phyloP scores from a whole-genome alignment of 2,113 vertebrate species.

The Erythrocercus mccallii region DNA sequence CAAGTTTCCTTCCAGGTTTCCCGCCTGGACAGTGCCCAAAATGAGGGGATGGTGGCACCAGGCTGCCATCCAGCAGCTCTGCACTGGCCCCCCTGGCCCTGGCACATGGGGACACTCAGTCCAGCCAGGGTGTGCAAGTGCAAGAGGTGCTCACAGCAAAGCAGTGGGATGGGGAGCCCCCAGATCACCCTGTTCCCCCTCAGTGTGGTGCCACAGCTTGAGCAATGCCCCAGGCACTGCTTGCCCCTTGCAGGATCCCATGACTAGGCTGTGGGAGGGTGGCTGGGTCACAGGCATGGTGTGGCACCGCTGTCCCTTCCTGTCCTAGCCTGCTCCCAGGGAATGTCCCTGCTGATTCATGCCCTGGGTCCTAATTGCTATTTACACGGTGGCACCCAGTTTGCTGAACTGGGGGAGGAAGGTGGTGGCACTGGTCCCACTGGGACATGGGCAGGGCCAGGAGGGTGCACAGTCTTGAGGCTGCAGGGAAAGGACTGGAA shows the following conservation, averaged over 20 bases:
- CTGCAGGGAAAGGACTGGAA: neutral
- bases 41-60: neutral
- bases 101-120: neutral
- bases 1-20: neutral
- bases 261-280: fast-evolving
- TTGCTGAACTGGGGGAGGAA: neutral
- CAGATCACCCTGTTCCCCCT: fast-evolving
- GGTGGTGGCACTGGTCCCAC: neutral
- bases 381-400: neutral
- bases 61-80: neutral
- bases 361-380: neutral
- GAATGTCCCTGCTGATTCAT: conserved; percentile 29
- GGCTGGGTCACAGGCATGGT: neutral
- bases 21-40: neutral
- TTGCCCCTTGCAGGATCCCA: fast-evolving
- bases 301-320: neutral
- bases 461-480: fast-evolving
- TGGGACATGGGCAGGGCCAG: neutral
- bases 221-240: neutral
- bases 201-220: fast-evolving
- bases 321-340: neutral
- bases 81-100: neutral
- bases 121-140: neutral
- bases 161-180: neutral
- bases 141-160: neutral